These are phyloP conservation scores for Aviceda subcristata DNA, from an alignment of 2,113 vertebrate genomes.

Conservation along the genomic window DNA sequence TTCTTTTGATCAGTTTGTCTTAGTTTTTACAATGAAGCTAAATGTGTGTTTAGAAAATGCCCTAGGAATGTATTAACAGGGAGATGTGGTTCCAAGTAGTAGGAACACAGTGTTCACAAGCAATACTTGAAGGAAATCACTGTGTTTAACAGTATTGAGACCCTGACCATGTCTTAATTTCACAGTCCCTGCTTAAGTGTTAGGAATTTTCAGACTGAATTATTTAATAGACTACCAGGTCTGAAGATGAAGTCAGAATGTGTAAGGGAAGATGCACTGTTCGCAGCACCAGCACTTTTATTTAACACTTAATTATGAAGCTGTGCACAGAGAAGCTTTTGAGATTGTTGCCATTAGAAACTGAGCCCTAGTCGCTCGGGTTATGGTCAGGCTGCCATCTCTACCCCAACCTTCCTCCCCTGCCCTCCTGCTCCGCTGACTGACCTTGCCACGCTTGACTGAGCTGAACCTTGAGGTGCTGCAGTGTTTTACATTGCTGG, in stretches of 20 bases:
- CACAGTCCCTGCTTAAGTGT: slow-evolving; percentile 6
- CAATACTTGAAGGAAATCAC: slow-evolving; percentile 8
- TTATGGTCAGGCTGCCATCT: slow-evolving; percentile 66
- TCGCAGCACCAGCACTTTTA: slow-evolving; percentile 33
- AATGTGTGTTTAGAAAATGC: neutral
- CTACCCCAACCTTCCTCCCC: neutral
- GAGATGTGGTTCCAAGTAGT: slow-evolving; percentile 58
- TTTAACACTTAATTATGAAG: slow-evolving; percentile 63
- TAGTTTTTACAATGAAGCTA: neutral
- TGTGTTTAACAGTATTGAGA: slow-evolving; percentile 40
- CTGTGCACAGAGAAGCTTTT: slow-evolving; percentile 61
- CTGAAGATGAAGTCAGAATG: slow-evolving; percentile 59
- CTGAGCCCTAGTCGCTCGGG: slow-evolving; percentile 46
- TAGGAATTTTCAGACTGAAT: slow-evolving; percentile 35
- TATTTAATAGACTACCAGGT: slow-evolving; percentile 33
- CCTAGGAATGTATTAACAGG: neutral
- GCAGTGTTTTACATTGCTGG: neutral
- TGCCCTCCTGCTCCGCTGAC: slow-evolving; percentile 50
- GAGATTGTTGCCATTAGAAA: slow-evolving; percentile 83
- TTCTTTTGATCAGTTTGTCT: neutral
- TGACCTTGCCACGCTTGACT: slow-evolving; percentile 76
- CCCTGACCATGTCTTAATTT: slow-evolving; percentile 59
- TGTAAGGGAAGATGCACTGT: slow-evolving; percentile 30
- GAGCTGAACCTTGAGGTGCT: slow-evolving; percentile 73
- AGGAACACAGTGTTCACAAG: slow-evolving; percentile 60